Percentiles rank a stretch among this genome's conserved stretches.
Evolutionary conservation across 2,113 vertebrate genomes (phyloP).

Genomic region (Syrrhaptes paradoxus): DNA sequence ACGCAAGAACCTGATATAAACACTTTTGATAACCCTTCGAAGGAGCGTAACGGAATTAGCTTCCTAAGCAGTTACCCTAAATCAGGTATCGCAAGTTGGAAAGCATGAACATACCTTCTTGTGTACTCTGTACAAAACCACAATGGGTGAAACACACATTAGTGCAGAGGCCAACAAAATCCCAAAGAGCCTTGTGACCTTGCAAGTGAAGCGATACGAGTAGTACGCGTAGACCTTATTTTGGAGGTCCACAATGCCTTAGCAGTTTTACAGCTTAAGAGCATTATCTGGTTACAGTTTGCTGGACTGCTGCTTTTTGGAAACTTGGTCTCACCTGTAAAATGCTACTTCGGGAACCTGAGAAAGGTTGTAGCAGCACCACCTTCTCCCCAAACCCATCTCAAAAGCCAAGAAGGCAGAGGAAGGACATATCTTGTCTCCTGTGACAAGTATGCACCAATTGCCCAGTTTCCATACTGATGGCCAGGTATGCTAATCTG

Average conservation of each 20-base stretch:
- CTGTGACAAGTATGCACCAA: neutral
- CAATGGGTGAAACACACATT: neutral
- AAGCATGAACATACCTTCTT: neutral
- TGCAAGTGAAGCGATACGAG: neutral
- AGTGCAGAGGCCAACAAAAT: neutral
- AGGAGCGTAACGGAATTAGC: neutral
- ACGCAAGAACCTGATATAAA: neutral
- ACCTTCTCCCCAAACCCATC: neutral
- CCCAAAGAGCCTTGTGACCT: neutral
- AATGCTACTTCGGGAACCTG: neutral
- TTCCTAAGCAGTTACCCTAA: neutral
- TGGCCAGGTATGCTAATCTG: neutral
- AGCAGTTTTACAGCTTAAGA: neutral
- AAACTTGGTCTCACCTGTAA: neutral
- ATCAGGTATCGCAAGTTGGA: neutral
- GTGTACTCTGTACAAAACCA: neutral
- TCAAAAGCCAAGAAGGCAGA: neutral
- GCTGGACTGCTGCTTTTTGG: neutral
- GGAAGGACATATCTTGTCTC: neutral
- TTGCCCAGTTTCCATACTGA: neutral
- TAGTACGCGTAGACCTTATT: accelerated
- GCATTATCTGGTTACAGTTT: neutral
- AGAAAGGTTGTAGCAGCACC: neutral
- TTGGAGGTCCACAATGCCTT: neutral
- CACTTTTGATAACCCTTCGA: neutral